These are phyloP conservation scores for Mythimna loreyi DNA, from an alignment of 2,888 invertebrate species.

Conservation along the genomic window DNA sequence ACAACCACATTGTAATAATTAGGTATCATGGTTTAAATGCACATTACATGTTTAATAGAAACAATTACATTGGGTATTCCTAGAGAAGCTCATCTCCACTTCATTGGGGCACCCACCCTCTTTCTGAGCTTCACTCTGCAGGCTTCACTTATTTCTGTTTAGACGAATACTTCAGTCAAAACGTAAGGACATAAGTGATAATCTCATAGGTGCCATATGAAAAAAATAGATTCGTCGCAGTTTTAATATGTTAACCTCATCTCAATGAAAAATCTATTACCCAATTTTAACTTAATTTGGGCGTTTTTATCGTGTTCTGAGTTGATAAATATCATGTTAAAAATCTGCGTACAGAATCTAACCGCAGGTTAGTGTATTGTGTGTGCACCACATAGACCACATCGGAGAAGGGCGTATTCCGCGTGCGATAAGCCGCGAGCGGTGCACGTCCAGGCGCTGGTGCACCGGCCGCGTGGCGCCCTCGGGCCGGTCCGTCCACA, in stretches of 20 bases:
- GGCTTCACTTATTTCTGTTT: not conserved
- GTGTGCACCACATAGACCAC: constrained; percentile 94
- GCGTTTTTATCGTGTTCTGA: not conserved
- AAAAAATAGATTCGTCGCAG: not conserved
- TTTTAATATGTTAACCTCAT: not conserved
- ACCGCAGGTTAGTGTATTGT: constrained; percentile 93
- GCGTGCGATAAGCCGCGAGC: constrained; percentile 90
- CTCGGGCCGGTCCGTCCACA: constrained; percentile 92
- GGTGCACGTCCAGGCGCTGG: constrained; percentile 92
- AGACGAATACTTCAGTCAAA: not conserved
- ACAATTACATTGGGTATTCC: not conserved
- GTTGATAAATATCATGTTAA: not conserved
- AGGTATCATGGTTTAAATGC: not conserved
- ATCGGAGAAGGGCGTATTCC: constrained; percentile 92
- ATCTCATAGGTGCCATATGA: not conserved
- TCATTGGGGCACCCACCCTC: not conserved
- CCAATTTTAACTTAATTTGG: not conserved
- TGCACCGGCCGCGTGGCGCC: constrained; percentile 90
- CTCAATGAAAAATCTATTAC: constrained; percentile 2
- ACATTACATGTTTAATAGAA: not conserved
- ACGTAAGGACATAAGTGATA: not conserved
- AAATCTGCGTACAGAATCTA: constrained; percentile 23
- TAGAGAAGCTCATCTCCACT: not conserved
- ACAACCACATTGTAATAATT: not conserved
- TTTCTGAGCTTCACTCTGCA: not conserved